A percentile compares a stretch with the other conserved stretches of the same genome.
Conservation (phyloP, 2,888 invertebrate species). For the Desoria tigrina region DNA sequence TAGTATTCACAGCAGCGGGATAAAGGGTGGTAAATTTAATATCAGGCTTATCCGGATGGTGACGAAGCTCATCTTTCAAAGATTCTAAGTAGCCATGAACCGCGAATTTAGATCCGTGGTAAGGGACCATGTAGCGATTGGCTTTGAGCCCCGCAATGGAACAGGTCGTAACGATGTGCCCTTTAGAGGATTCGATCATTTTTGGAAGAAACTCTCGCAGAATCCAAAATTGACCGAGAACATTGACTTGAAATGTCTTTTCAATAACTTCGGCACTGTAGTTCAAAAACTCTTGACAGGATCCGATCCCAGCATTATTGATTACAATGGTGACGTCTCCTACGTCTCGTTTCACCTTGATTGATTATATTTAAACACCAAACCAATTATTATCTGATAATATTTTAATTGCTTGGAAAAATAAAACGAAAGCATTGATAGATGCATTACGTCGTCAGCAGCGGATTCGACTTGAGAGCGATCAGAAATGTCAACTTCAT, state of each 20-base stretch:
- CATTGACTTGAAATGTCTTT: slow-evolving; percentile 63
- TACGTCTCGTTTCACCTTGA: slow-evolving; percentile 61
- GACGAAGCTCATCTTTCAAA: slow-evolving; percentile 64
- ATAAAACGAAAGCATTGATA: no score
- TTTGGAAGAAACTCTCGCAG: slow-evolving; percentile 65
- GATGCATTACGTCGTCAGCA: no score
- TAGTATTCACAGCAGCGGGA: slow-evolving; percentile 64
- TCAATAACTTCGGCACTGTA: slow-evolving; percentile 62
- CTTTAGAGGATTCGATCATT: slow-evolving; percentile 64
- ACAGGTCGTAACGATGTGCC: slow-evolving; percentile 66
- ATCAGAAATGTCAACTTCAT: slow-evolving; percentile 64
- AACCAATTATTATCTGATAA: no score
- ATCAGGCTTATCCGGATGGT: slow-evolving; percentile 61
- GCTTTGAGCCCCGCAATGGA: slow-evolving; percentile 67
- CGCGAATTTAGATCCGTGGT: slow-evolving; percentile 68
- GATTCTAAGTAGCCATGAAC: slow-evolving; percentile 68
- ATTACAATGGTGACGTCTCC: slow-evolving; percentile 66
- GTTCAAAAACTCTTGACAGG: slow-evolving; percentile 67
- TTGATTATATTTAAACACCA: no score
- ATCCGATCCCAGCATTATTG: slow-evolving; percentile 86
- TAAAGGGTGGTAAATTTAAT: slow-evolving; percentile 66
- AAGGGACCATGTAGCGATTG: slow-evolving; percentile 63
- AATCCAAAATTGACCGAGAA: slow-evolving; percentile 68
- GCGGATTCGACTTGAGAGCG: slow-evolving; percentile 58
- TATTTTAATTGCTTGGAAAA: no score